Conservation (phyloP, 2,797 vertebrate genomes). For the Hydrophis major region DNA sequence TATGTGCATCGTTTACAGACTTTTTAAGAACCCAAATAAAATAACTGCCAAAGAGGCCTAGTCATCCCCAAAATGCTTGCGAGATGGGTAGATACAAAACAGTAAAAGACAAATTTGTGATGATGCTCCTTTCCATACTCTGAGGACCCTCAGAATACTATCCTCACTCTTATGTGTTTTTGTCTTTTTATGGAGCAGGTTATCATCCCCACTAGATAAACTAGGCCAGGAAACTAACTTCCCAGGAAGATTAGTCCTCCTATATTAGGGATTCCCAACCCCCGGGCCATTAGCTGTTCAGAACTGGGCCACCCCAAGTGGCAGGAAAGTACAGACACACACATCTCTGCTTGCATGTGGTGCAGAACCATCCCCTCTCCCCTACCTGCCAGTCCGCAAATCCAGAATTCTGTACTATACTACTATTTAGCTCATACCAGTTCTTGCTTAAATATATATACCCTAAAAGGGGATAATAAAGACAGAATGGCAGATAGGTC, state of each 20-base stretch:
- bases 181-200: not conserved
- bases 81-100: not conserved
- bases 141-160: not conserved
- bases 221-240: not conserved
- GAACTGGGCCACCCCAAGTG: not conserved
- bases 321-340: not conserved
- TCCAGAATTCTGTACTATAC: not conserved
- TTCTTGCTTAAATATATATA: not conserved
- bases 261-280: not conserved
- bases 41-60: not conserved
- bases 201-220: not conserved
- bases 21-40: not conserved
- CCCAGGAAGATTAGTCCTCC: not conserved
- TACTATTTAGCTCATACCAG: slow-evolving; percentile 9
- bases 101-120: not conserved
- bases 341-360: not conserved
- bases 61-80: not conserved
- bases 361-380: not conserved
- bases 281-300: not conserved
- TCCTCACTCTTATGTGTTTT: not conserved
- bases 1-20: not conserved
- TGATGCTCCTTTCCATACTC: not conserved
- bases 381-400: not conserved
- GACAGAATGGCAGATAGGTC: no score
- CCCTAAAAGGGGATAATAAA: slow-evolving; percentile 1